Evolutionary conservation across 2,113 vertebrate species (phyloP).

Genomic region (Morone chrysops): DNA sequence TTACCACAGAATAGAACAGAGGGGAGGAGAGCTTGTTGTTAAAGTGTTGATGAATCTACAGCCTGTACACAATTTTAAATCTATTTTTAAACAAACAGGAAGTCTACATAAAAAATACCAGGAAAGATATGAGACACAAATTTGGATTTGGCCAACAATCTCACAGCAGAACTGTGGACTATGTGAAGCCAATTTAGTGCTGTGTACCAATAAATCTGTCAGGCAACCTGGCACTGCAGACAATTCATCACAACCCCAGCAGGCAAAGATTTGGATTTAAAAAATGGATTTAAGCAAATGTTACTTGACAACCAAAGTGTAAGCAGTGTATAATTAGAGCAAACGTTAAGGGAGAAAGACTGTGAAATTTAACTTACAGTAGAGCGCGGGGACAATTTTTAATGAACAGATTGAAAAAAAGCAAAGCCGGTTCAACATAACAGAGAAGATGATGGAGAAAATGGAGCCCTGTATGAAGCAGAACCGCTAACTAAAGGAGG

Average conservation of each 20-base stretch:
- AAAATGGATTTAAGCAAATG: constrained; percentile 8
- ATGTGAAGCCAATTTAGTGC: constrained; percentile 31
- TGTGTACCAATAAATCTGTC: constrained; percentile 42
- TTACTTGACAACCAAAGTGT: constrained; percentile 12
- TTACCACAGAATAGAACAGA: neutral
- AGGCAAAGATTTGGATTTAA: constrained; percentile 15
- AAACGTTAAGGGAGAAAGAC: neutral
- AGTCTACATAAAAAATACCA: constrained; percentile 18
- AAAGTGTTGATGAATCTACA: constrained; percentile 1
- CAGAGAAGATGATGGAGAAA: neutral
- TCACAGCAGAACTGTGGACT: constrained; percentile 4
- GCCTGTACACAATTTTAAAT: neutral
- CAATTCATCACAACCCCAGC: constrained; percentile 27
- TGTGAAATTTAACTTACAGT: neutral
- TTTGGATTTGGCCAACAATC: constrained; percentile 18
- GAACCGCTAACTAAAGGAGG: neutral
- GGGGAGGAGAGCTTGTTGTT: neutral
- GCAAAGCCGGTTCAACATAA: constrained; percentile 24
- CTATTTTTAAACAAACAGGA: constrained; percentile 37
- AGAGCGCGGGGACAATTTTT: neutral
- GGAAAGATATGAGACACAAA: constrained; percentile 25
- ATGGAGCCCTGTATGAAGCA: neutral
- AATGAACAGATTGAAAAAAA: neutral
- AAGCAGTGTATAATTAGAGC: constrained; percentile 19
- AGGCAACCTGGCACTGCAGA: constrained; percentile 21